phyloP scores from a whole-genome alignment of 1,140 invertebrate species.

The Heterodera schachtii region DNA sequence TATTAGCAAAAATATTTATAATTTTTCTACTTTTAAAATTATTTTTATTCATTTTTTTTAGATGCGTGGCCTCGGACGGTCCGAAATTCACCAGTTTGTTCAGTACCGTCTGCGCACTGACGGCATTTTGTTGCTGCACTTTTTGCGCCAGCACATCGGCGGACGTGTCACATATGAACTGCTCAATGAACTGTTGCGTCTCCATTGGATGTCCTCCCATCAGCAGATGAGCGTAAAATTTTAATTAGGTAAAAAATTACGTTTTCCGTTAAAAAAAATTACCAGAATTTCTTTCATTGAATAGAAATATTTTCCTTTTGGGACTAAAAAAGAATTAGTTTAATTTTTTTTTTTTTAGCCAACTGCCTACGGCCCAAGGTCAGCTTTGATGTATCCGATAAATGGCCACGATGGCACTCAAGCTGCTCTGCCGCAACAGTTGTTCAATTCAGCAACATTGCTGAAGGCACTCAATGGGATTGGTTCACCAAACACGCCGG shows the following conservation, averaged over 20 bases:
- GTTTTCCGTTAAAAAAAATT: too few species aligned
- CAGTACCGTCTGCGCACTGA: slow-evolving; percentile 41
- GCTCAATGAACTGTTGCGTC: slow-evolving; percentile 44
- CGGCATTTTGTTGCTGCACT: slow-evolving; percentile 52
- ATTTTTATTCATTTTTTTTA: slow-evolving; percentile 14
- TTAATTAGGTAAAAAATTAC: too few species aligned
- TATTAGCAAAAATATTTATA: too few species aligned
- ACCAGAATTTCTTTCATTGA: too few species aligned
- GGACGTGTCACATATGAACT: slow-evolving; percentile 56
- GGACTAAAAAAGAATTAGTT: too few species aligned
- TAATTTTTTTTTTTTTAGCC: slow-evolving; percentile 13
- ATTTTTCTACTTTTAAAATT: too few species aligned
- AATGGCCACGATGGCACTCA: background rate
- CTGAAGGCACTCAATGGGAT: slow-evolving; percentile 11
- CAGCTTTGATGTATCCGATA: slow-evolving; percentile 3
- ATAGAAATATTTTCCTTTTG: too few species aligned
- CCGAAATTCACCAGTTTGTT: slow-evolving; percentile 49
- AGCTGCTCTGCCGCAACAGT: background rate
- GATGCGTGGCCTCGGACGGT: slow-evolving; percentile 37
- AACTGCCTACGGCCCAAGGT: slow-evolving; percentile 20
- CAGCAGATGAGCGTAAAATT: too few species aligned
- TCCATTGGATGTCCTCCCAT: slow-evolving; percentile 40
- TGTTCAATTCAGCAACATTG: slow-evolving; percentile 17
- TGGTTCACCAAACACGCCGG: slow-evolving; percentile 12
- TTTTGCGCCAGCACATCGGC: slow-evolving; percentile 59